These are phyloP conservation scores for Copidosoma floridanum DNA, from an alignment of 1,140 invertebrate species.

Conservation along the genomic window DNA sequence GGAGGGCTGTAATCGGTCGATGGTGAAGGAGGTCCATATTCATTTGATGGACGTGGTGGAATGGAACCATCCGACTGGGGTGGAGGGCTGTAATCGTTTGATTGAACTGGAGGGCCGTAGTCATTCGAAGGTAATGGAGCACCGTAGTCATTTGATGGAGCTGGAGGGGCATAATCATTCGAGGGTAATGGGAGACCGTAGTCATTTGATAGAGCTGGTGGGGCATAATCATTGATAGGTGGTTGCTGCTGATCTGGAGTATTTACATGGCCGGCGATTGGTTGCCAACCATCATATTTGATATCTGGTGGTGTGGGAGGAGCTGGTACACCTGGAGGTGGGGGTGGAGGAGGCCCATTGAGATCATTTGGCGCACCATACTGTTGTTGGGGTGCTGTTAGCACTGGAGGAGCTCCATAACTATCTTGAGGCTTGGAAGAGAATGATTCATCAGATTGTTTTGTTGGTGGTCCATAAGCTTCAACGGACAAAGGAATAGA, in stretches of 20 bases:
- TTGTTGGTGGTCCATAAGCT: conserved; percentile 47
- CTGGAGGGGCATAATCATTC: neutral
- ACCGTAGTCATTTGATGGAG: conserved; percentile 4
- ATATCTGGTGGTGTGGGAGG: conserved; percentile 73
- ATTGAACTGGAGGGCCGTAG: neutral
- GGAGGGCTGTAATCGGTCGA: neutral
- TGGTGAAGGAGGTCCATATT: neutral
- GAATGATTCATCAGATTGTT: conserved; percentile 55
- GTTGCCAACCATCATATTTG: conserved; percentile 80
- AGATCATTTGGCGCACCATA: conserved; percentile 53
- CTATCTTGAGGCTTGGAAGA: conserved; percentile 50
- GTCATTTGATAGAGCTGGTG: conserved; percentile 17
- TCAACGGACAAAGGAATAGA: conserved; percentile 46
- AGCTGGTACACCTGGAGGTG: conserved; percentile 66
- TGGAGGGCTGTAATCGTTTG: conserved; percentile 25
- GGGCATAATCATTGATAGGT: conserved; percentile 17
- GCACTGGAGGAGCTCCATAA: conserved; percentile 52
- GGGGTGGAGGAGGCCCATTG: conserved; percentile 60
- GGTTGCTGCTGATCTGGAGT: neutral
- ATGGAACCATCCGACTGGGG: conserved; percentile 15
- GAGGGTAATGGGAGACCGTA: conserved; percentile 22
- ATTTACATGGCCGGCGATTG: conserved; percentile 66
- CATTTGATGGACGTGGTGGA: neutral
- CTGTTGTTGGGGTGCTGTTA: conserved; percentile 33
- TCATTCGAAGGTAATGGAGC: conserved; percentile 1